Conservation (phyloP, 2,113 vertebrate species). For the Tragelaphus imberbis region DNA sequence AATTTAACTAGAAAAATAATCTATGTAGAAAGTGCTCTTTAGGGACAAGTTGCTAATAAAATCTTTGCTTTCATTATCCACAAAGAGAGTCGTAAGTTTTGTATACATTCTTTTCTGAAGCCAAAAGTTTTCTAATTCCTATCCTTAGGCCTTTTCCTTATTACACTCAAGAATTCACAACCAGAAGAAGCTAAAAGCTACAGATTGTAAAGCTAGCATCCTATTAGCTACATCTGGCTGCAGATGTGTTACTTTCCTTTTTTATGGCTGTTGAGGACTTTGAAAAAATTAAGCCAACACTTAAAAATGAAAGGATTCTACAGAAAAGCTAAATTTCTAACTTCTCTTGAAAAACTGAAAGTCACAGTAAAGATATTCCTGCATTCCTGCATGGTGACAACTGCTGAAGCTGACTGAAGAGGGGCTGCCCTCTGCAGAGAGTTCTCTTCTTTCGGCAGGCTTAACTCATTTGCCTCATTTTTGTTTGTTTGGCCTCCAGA, state of each 20-base stretch:
- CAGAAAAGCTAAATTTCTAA: not conserved
- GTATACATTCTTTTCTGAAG: constrained; percentile 16
- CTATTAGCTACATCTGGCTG: not conserved
- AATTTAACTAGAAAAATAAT: constrained; percentile 37
- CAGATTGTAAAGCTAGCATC: not conserved
- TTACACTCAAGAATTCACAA: not conserved
- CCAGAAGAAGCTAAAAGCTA: constrained; percentile 24
- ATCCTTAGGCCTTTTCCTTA: not conserved
- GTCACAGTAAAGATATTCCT: not conserved
- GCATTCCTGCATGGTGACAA: not conserved
- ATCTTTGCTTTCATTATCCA: constrained; percentile 21
- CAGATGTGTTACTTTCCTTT: not conserved
- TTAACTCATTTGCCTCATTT: not conserved
- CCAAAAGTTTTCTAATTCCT: constrained; percentile 22
- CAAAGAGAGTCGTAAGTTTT: constrained; percentile 4
- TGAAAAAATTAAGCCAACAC: constrained; percentile 6
- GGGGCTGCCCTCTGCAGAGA: not conserved
- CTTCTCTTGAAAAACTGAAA: not conserved
- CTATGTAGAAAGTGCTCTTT: constrained; percentile 49
- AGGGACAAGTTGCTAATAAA: constrained; percentile 43
- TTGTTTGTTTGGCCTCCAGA: not conserved
- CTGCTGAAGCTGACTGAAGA: not conserved
- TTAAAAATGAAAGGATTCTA: constrained; percentile 11
- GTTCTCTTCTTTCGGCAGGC: not conserved
- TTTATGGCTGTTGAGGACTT: not conserved